These are phyloP conservation scores for Chaetophractus vellerosus DNA, from an alignment of 2,797 vertebrate genomes.

Conservation along the genomic window DNA sequence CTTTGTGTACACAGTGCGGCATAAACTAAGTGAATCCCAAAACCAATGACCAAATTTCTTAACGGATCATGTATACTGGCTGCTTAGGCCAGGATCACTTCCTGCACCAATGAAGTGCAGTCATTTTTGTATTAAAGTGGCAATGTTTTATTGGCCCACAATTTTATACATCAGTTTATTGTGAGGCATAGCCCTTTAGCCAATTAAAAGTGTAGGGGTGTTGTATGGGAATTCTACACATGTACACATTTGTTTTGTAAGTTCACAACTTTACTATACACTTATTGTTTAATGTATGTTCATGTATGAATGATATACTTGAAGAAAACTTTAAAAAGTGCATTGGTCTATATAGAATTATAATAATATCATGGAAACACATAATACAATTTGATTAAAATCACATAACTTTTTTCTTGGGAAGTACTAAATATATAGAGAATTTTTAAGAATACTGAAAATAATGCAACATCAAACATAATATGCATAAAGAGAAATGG, in stretches of 20 bases:
- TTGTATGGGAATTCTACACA: neutral
- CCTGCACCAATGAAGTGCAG: conserved; percentile 44
- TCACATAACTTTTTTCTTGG: neutral
- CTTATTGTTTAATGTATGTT: too few relatives aligned
- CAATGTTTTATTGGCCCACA: conserved; percentile 47
- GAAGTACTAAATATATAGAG: conserved; percentile 38
- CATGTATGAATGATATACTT: too few relatives aligned
- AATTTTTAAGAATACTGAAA: neutral
- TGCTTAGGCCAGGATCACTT: conserved; percentile 64
- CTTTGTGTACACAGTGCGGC: conserved; percentile 15
- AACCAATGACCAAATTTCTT: conserved; percentile 59
- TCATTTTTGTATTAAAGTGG: conserved; percentile 55
- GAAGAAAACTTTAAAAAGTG: neutral
- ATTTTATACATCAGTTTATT: conserved; percentile 18
- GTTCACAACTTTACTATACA: too few relatives aligned
- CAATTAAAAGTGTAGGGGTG: neutral
- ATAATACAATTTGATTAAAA: conserved; percentile 51
- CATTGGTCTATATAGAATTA: neutral
- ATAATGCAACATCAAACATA: neutral
- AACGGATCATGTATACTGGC: conserved; percentile 46
- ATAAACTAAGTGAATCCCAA: conserved; percentile 60
- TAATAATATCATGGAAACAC: conserved; percentile 19
- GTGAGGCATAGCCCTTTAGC: neutral
- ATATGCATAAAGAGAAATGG: neutral
- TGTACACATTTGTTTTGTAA: too few relatives aligned